Percentiles rank a stretch among this genome's conserved stretches.
Conservation (phyloP, 2,797 vertebrate species). For the Poecilia wingei region DNA sequence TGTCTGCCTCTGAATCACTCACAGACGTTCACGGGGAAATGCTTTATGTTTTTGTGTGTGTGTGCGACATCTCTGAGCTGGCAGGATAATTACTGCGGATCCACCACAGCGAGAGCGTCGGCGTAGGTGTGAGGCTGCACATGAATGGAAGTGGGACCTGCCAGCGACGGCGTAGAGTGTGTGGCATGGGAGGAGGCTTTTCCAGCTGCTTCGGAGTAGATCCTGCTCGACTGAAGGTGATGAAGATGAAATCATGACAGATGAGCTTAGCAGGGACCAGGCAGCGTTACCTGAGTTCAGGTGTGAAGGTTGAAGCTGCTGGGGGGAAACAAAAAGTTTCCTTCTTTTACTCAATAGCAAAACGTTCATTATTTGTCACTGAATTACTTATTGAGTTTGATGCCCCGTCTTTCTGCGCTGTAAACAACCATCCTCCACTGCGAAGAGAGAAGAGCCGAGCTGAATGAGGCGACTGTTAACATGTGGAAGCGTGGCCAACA, state of each 20-base stretch:
- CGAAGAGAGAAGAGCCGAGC: no score
- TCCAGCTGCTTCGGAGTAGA: neutral
- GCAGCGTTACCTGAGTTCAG: neutral
- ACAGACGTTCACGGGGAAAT: neutral
- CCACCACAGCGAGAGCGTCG: neutral
- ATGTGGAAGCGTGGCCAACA: no score
- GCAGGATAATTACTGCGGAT: conserved; percentile 15
- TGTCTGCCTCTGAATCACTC: conserved; percentile 39
- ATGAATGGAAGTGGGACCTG: conserved; percentile 20
- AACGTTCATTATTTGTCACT: neutral
- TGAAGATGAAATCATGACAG: neutral
- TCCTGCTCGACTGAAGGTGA: neutral
- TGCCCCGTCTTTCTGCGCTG: neutral
- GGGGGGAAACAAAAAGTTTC: neutral
- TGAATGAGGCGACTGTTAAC: no score
- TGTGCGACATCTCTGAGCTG: conserved; percentile 11
- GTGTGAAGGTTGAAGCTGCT: neutral
- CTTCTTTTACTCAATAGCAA: neutral
- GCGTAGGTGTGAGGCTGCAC: conserved; percentile 31
- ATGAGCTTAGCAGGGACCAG: neutral
- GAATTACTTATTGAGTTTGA: neutral
- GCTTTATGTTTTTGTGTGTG: conserved; percentile 1
- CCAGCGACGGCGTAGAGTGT: neutral
- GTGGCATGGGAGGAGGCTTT: neutral
- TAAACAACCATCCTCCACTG: no score